A percentile compares a stretch with the other conserved stretches of the same genome.
These are phyloP conservation scores for Tubiluchus corallicola DNA, from an alignment of 2,888 invertebrate species.

Conservation along the genomic window DNA sequence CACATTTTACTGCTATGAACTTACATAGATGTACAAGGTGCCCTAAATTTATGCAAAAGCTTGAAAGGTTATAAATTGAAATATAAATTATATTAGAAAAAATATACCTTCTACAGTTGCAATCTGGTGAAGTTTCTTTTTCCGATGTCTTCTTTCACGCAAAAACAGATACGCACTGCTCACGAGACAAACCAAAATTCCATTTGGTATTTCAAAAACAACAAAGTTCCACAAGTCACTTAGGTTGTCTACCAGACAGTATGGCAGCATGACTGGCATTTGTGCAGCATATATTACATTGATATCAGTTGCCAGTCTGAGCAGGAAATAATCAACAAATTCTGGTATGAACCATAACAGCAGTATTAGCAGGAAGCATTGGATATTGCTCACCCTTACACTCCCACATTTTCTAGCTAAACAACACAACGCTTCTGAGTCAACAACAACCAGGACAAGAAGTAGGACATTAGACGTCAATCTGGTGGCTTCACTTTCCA, in stretches of 20 bases:
- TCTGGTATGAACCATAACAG: not conserved
- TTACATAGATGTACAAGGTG: no score
- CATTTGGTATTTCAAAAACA: not conserved
- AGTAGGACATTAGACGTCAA: not conserved
- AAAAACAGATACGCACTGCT: no score
- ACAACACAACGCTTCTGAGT: not conserved
- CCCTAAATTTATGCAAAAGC: no score
- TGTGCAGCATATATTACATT: not conserved
- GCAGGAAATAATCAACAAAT: not conserved
- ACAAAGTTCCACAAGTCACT: not conserved
- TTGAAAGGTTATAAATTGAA: no score
- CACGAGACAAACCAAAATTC: not conserved
- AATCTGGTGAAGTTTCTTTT: no score
- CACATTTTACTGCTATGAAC: no score
- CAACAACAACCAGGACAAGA: not conserved
- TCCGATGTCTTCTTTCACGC: no score
- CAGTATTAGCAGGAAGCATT: no score
- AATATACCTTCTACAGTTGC: no score
- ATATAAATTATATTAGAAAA: no score
- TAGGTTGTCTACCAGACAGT: not conserved
- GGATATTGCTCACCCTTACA: no score
- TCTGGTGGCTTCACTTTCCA: not conserved
- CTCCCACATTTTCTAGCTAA: not conserved
- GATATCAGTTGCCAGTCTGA: not conserved
- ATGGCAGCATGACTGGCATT: not conserved